Percentiles rank a stretch among this genome's conserved stretches.
Conservation (phyloP, 1,140 invertebrate species). For the Aphis craccivora region DNA sequence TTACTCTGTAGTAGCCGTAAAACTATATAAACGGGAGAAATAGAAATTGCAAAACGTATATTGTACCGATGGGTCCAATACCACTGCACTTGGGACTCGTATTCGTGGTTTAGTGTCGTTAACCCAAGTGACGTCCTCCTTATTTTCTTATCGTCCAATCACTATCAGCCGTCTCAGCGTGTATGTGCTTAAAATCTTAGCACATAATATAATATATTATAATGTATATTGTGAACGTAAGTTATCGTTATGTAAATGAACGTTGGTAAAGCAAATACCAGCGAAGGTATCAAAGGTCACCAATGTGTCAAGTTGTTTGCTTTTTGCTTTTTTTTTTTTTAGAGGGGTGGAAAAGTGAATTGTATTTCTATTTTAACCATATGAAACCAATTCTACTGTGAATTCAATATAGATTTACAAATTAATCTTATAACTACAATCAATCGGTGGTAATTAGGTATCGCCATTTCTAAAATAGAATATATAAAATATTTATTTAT, state of each 20-base stretch:
- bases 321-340: not conserved
- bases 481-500: not conserved
- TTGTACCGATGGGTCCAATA: conserved; percentile 41
- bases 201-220: not conserved
- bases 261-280: not conserved
- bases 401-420: not conserved
- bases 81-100: not conserved
- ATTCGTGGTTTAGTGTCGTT: not conserved
- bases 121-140: not conserved
- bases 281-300: not conserved
- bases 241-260: not conserved
- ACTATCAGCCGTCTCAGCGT: not conserved
- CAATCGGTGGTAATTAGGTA: not conserved
- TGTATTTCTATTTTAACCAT: not conserved
- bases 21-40: conserved; percentile 42
- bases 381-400: too few species aligned
- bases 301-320: not conserved
- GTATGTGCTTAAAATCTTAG: not conserved
- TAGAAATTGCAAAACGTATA: conserved; percentile 47
- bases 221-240: not conserved
- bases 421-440: not conserved
- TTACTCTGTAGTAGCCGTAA: not conserved
- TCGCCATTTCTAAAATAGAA: not conserved
- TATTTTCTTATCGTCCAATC: too few species aligned
- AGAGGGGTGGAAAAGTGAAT: not conserved